phyloP scores from a whole-genome alignment of 1,140 invertebrate species.

The Coelopa frigida region DNA sequence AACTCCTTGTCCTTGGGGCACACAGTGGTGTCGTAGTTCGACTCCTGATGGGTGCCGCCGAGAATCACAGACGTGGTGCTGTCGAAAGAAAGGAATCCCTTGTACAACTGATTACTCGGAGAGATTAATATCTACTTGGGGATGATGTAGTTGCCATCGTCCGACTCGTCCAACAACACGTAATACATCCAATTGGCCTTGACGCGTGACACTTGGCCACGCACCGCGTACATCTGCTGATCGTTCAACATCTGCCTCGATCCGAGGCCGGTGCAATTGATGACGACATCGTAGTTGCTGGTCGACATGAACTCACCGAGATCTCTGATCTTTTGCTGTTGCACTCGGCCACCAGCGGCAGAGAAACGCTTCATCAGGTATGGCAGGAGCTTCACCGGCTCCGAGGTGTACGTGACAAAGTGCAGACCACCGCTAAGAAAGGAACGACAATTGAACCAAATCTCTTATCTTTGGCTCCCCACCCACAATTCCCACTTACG shows the following conservation, averaged over 20 bases:
- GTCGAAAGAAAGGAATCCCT: not conserved
- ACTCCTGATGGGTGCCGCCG: constrained; percentile 65
- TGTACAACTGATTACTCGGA: not conserved
- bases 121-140: constrained; percentile 61
- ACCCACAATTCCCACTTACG: constrained; percentile 39
- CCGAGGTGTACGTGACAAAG: constrained; percentile 56
- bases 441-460: constrained; percentile 14
- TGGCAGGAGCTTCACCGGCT: constrained; percentile 53
- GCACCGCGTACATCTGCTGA: constrained; percentile 51
- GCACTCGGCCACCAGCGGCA: constrained; percentile 49
- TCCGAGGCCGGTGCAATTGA: constrained; percentile 63
- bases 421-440: constrained; percentile 51
- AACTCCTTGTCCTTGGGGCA: constrained; percentile 52
- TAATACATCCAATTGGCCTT: constrained; percentile 57
- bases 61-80: constrained; percentile 60
- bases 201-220: constrained; percentile 63
- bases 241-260: constrained; percentile 58
- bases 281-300: constrained; percentile 54
- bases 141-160: constrained; percentile 62
- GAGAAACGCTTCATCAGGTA: constrained; percentile 55
- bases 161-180: constrained; percentile 49
- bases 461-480: not conserved
- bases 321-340: constrained; percentile 47
- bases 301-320: constrained; percentile 48
- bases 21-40: constrained; percentile 53